These are phyloP conservation scores for Trissolcus japonicus DNA, from an alignment of 2,888 invertebrate genomes.

Conservation along the genomic window DNA sequence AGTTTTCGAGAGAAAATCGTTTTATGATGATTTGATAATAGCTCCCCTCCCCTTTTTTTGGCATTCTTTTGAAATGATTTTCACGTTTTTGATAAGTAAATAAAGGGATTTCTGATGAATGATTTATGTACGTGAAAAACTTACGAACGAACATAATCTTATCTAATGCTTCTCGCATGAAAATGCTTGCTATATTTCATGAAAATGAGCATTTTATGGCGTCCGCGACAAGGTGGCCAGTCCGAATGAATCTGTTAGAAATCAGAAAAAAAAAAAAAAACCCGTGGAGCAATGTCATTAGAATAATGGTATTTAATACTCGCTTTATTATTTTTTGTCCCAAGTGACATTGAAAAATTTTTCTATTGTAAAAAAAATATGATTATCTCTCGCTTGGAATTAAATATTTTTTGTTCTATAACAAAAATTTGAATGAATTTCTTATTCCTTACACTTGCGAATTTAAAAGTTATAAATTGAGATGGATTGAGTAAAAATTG, in stretches of 20 bases:
- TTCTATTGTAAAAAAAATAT: no score
- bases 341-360: no score
- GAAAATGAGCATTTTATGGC: background rate
- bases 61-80: background rate
- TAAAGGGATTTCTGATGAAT: background rate
- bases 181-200: constrained; percentile 1
- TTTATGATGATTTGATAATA: background rate
- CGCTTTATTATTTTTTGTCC: no score
- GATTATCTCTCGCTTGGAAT: no score
- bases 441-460: no score
- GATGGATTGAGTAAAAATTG: no score
- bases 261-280: background rate
- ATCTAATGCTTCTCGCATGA: background rate
- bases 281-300: background rate
- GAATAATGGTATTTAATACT: background rate
- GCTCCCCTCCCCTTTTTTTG: background rate
- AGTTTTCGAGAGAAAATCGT: no score
- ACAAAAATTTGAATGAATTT: no score
- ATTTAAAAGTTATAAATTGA: no score
- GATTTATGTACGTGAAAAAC: constrained; percentile 1
- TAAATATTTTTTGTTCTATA: no score
- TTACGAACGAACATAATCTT: background rate
- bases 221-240: background rate
- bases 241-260: constrained; percentile 1
- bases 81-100: no score